A percentile compares a stretch with the other conserved stretches of the same genome.
These are phyloP conservation scores for Styela clava DNA, from an alignment of 23 tunicate genomes.

Conservation along the genomic window DNA sequence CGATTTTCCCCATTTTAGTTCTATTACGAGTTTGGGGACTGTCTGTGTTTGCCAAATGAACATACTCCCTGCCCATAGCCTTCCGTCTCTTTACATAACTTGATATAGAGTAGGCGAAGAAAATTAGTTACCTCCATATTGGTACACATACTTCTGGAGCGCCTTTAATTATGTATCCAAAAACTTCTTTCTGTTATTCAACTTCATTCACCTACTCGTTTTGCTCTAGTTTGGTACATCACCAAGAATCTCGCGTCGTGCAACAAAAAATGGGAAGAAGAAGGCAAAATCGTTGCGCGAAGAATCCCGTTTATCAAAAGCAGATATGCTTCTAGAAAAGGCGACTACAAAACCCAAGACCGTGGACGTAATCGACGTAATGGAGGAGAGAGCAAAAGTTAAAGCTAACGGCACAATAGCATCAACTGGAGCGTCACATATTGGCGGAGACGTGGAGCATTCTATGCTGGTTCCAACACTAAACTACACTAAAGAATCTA, in stretches of 20 bases:
- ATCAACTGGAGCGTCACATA: background rate
- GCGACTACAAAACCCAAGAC: background rate
- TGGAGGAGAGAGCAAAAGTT: background rate
- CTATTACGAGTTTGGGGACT: no score
- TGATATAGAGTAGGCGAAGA: no score
- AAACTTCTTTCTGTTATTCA: no score
- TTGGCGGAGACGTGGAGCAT: background rate
- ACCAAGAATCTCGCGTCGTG: background rate
- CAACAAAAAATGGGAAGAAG: background rate
- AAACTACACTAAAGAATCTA: background rate
- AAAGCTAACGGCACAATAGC: background rate
- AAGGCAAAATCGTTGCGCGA: background rate
- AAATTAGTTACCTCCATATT: no score
- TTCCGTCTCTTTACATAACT: no score
- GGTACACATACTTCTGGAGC: no score
- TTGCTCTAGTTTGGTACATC: no score
- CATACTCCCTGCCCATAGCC: no score
- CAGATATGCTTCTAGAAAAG: conserved; percentile 5
- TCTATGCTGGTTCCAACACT: background rate
- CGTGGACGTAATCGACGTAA: background rate
- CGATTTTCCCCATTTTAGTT: no score
- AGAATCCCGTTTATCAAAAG: conserved; percentile 9
- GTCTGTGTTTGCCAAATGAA: no score
- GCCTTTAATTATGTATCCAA: no score
- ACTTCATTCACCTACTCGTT: no score